These are phyloP conservation scores for Dysidea cf. avara DNA, from an alignment of 37 sponge, comb jelly and placozoan genomes.

Conservation along the genomic window DNA sequence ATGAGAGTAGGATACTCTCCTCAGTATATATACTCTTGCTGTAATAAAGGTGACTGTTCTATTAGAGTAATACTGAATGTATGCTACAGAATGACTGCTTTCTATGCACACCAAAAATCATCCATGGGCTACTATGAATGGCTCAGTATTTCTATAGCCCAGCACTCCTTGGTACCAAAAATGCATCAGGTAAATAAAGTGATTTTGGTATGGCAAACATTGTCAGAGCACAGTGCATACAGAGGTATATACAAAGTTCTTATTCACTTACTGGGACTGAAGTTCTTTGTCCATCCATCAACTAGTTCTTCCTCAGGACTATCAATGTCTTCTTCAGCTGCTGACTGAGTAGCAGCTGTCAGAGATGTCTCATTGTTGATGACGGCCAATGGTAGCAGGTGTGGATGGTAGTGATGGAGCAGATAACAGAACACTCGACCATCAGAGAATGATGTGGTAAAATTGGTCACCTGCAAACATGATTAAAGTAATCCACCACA, in stretches of 20 bases:
- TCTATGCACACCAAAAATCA: no score
- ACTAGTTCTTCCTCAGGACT: conserved; percentile 4
- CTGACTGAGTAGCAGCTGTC: conserved; percentile 27
- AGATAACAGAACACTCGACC: conserved; percentile 90
- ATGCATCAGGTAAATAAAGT: not conserved
- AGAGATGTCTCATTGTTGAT: conserved; percentile 76
- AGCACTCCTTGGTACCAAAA: not conserved
- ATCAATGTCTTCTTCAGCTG: no score
- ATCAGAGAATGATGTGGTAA: conserved; percentile 91
- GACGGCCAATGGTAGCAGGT: conserved; percentile 67
- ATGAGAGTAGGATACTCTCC: no score
- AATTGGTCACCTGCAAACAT: conserved; percentile 63
- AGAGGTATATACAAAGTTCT: not conserved
- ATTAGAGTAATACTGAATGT: no score
- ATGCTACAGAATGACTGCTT: no score
- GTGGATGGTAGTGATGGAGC: conserved; percentile 93
- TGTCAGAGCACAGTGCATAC: not conserved
- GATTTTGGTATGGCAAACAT: not conserved
- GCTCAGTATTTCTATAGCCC: conserved; percentile 1
- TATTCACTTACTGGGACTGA: conserved; percentile 65
- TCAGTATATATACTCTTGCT: no score
- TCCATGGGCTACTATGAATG: conserved; percentile 48
- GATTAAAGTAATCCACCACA: not conserved
- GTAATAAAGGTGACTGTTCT: no score
- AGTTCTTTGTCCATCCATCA: conserved; percentile 53